Base-by-base conservation (phyloP, 1,140 invertebrate genomes). In the Saxidomus purpurata region DNA sequence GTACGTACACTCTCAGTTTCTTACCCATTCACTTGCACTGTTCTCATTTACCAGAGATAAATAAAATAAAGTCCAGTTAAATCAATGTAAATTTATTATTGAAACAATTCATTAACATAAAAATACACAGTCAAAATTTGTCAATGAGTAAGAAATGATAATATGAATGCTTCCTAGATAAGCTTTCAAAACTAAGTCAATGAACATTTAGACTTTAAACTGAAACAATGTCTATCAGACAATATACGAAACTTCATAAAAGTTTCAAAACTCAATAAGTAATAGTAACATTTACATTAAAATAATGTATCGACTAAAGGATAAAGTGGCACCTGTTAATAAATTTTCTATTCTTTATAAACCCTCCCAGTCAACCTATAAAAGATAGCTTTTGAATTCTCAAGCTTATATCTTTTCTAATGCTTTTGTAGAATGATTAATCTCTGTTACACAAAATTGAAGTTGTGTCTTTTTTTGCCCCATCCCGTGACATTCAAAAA, bases 91-190 rank as follows among this genome's bases (percentile, higher is more conserved):
- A 89, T 89, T 89, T 89, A 89, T 89, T 89, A 89, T 76, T 74
- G 87, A 89, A 89, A 89, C 87, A 89, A 89, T 83, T 76, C 87
- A 74, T 89, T 89, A 89, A 89, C 87, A 89, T 89, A 89, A 83
- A 87, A 89, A 83, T 83, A 88, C 86, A 88, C 86, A 71, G 67
- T 85, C 59, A 82, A 34, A 82, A 40, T 63, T 28, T 43, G 67
- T 85, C 47, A 85, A 85, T 85, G 83, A 79, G 76, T 79, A 79
- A 61, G 67, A 77, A 43, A 77, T 87, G 69, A 76, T 88, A 52
- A 80, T 55, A 71, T 67, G 76, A 88, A 38, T 49, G 61, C 28
- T 71, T 80, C 11, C 34, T 25, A 84, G 2, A 67, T 1, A 74
- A 85, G 47, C 63, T 55, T 52, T 71, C 31, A 47, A n/a, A 74